Conservation (phyloP, 2,888 invertebrate species). For the Ennomos fuscantarius region DNA sequence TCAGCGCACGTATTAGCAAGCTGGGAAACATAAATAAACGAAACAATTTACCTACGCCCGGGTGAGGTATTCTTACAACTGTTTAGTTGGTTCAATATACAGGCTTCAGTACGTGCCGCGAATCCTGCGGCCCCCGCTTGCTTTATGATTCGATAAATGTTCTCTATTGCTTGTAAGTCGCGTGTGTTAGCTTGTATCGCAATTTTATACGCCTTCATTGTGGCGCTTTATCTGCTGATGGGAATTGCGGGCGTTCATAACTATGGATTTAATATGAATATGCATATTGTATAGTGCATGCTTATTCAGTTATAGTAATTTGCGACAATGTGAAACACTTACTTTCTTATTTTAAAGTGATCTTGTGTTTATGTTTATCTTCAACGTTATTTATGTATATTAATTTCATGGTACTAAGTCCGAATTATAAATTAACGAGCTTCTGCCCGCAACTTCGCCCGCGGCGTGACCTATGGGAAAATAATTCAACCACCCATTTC, state of each 20-base stretch:
- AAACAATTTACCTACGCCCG: slow-evolving; percentile 81
- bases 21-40: slow-evolving; percentile 79
- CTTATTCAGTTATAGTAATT: too few species aligned
- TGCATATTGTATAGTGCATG: background rate
- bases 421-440: too few species aligned
- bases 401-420: too few species aligned
- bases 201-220: slow-evolving; percentile 63
- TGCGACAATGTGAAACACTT: too few species aligned
- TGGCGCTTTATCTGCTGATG: slow-evolving; percentile 43
- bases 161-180: slow-evolving; percentile 64
- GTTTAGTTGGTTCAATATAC: slow-evolving; percentile 82
- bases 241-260: slow-evolving; percentile 21
- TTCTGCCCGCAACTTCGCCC: too few species aligned
- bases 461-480: too few species aligned
- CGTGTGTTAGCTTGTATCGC: slow-evolving; percentile 53
- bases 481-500: too few species aligned
- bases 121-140: slow-evolving; percentile 56
- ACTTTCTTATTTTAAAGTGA: too few species aligned
- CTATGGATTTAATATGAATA: background rate
- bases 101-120: slow-evolving; percentile 68
- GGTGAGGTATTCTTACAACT: slow-evolving; percentile 81
- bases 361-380: too few species aligned
- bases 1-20: slow-evolving; percentile 78
- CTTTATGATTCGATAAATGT: slow-evolving; percentile 71
- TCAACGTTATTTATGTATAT: too few species aligned